A percentile compares a stretch with the other conserved stretches of the same genome.
These are phyloP conservation scores for Siniperca knerii DNA, from an alignment of 2,113 vertebrate species.

Conservation along the genomic window DNA sequence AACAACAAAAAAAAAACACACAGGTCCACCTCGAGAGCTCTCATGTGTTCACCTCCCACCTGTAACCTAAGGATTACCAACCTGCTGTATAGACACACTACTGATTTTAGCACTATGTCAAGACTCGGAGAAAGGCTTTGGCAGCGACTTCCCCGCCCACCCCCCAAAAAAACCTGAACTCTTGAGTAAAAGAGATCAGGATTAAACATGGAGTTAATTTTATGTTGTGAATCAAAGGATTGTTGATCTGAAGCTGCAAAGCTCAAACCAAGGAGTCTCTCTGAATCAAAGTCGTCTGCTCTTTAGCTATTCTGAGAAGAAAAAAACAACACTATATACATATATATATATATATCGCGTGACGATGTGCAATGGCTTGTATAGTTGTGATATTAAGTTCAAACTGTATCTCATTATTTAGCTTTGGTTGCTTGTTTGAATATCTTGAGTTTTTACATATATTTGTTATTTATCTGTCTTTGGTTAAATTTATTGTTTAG, in stretches of 20 bases:
- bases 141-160: slow-evolving; percentile 30
- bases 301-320: slow-evolving; percentile 80
- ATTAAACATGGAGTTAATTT: slow-evolving; percentile 30
- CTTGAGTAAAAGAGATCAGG: slow-evolving; percentile 49
- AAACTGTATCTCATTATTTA: slow-evolving; percentile 81
- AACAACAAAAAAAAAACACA: not conserved
- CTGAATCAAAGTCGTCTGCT: slow-evolving; percentile 77
- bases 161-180: slow-evolving; percentile 40
- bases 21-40: slow-evolving; percentile 29
- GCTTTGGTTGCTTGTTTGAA: slow-evolving; percentile 81
- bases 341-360: slow-evolving; percentile 81
- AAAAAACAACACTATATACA: slow-evolving; percentile 62
- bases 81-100: slow-evolving; percentile 61
- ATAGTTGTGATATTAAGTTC: slow-evolving; percentile 87
- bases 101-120: slow-evolving; percentile 48
- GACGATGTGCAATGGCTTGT: slow-evolving; percentile 97
- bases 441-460: slow-evolving; percentile 80
- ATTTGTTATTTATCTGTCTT: slow-evolving; percentile 65
- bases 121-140: slow-evolving; percentile 23
- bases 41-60: slow-evolving; percentile 40
- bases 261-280: slow-evolving; percentile 69
- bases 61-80: slow-evolving; percentile 59
- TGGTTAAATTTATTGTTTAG: slow-evolving; percentile 63
- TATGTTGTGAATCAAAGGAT: slow-evolving; percentile 63
- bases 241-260: slow-evolving; percentile 62